phyloP scores from a whole-genome alignment of 2,888 invertebrate genomes.

The Archips crataeganus region DNA sequence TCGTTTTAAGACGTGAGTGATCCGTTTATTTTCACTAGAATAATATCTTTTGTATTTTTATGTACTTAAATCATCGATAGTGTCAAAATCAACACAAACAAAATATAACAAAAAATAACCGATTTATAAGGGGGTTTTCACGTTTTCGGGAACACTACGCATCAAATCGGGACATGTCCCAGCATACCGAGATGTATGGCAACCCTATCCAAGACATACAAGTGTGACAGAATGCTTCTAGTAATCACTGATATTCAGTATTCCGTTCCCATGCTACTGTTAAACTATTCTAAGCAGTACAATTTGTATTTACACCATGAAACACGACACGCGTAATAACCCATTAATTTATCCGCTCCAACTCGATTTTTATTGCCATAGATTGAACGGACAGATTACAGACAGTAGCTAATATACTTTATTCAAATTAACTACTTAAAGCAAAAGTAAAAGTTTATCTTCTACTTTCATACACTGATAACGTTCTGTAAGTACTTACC shows the following conservation, averaged over 20 bases:
- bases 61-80: no score
- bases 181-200: no score
- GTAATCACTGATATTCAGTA: not conserved
- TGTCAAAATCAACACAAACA: no score
- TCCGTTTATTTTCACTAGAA: no score
- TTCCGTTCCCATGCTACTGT: constrained; percentile 1
- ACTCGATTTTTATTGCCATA: constrained; percentile 5
- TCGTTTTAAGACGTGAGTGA: no score
- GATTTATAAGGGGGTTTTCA: no score
- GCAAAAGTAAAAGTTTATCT: constrained; percentile 3
- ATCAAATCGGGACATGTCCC: no score
- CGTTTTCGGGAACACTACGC: no score
- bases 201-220: not conserved
- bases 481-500: not conserved
- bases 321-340: constrained; percentile 15
- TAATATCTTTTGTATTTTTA: no score
- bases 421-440: not conserved
- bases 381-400: constrained; percentile 6
- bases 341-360: constrained; percentile 4
- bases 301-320: constrained; percentile 4
- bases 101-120: no score
- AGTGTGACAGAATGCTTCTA: not conserved
- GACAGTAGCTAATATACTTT: not conserved
- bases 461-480: constrained; percentile 6
- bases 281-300: not conserved